phyloP scores from a whole-genome alignment of 2,113 vertebrate genomes.

The Chlamydotis undulata region DNA sequence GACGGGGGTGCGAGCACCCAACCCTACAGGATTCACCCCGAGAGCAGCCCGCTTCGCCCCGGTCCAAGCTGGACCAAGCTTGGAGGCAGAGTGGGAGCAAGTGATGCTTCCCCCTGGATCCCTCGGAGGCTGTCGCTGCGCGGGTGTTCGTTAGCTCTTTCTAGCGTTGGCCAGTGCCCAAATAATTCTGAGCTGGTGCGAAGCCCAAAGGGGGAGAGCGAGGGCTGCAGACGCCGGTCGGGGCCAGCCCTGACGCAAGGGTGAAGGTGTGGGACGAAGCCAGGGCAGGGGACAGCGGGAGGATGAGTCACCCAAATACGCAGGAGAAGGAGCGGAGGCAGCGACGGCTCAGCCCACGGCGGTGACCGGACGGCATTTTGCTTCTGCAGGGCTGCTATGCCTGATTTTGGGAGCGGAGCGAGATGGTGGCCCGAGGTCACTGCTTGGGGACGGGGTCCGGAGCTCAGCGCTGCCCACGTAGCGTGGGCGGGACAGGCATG shows the following conservation, averaged over 20 bases:
- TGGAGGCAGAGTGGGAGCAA: not conserved
- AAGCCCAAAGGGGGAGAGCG: not conserved
- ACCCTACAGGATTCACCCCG: not conserved
- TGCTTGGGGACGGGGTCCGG: not conserved
- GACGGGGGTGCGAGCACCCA: not conserved
- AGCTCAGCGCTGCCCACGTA: not conserved
- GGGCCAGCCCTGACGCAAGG: constrained; percentile 3
- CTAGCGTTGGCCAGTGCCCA: not conserved
- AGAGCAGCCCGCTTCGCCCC: not conserved
- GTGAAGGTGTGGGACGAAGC: not conserved
- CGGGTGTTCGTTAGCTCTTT: not conserved
- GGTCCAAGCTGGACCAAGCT: not conserved
- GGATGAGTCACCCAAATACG: not conserved
- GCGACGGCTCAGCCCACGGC: not conserved
- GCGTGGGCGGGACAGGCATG: not conserved
- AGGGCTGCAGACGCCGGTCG: not conserved
- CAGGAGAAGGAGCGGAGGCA: not conserved
- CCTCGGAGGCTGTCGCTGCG: fast-evolving
- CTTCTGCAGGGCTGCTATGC: not conserved
- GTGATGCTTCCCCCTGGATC: fast-evolving
- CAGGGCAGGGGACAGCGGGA: not conserved
- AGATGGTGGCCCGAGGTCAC: not conserved
- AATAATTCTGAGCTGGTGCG: fast-evolving
- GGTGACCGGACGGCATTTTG: not conserved
- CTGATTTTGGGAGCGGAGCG: fast-evolving